A percentile compares a stretch with the other conserved stretches of the same genome.
Conservation (phyloP, 1,140 invertebrate species). For the Drosophila lacertosa region DNA sequence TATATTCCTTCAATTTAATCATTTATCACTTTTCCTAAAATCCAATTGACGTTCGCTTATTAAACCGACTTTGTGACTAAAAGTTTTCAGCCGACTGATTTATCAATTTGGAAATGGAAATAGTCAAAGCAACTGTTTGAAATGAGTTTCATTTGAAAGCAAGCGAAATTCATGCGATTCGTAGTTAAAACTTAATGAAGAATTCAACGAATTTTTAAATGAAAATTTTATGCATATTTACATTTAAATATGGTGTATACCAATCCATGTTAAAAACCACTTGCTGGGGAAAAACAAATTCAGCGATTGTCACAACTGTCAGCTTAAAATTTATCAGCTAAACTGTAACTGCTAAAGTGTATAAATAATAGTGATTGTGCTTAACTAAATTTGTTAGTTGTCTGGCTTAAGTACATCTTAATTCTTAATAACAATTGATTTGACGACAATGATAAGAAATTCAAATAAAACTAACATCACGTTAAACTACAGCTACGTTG, state of each 20-base stretch:
- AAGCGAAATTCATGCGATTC: constrained; percentile 24
- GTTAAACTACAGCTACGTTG: constrained; percentile 33
- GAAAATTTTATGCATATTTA: constrained; percentile 28
- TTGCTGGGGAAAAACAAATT: constrained; percentile 13
- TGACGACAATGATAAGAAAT: constrained; percentile 37
- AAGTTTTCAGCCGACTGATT: background rate
- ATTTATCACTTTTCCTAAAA: constrained; percentile 15
- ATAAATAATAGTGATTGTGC: constrained; percentile 41
- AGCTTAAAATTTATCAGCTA: constrained; percentile 8
- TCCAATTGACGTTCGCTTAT: constrained; percentile 4
- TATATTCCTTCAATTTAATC: constrained; percentile 13
- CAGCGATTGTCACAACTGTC: constrained; percentile 31
- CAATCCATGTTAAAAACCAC: constrained; percentile 23
- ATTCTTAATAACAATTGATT: constrained; percentile 17
- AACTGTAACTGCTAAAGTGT: constrained; percentile 14
- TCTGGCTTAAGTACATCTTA: constrained; percentile 30
- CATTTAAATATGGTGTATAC: constrained; percentile 12
- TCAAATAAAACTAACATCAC: constrained; percentile 55
- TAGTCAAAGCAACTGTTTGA: background rate
- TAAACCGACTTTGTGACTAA: constrained; percentile 10
- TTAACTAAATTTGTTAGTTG: constrained; percentile 49
- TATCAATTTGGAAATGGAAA: constrained; percentile 4
- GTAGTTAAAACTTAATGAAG: constrained; percentile 5
- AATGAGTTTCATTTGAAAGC: constrained; percentile 14
- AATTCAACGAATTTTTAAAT: constrained; percentile 6